Base-by-base conservation (phyloP, 1,140 invertebrate species). In the Cyphomyrmex costatus region DNA sequence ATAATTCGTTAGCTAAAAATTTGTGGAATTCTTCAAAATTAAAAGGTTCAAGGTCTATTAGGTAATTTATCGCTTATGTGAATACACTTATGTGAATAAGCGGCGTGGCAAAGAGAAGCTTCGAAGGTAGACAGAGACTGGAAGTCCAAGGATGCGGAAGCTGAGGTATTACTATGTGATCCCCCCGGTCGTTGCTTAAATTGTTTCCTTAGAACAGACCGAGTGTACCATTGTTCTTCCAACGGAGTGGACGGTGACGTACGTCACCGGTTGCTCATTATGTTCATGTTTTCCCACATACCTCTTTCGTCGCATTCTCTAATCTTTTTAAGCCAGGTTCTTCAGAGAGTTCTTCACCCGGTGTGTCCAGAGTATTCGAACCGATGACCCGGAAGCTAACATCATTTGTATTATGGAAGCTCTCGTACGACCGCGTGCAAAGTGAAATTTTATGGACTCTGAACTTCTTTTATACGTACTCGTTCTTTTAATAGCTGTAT, bases 331-430 rank as follows among this genome's bases (percentile, higher is more conserved):
- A 79, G 56, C 42, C 42, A 51, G 70, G 63, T 76, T 86, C 70
- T 78, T 78, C 83, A 65, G 65, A 78, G 74, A 90, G 65, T 70
- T 86, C 77, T 71, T 51, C 49, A 30, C 71, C 53, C 12, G 68
- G 61, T 24, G 8, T 84, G 65, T 86, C 85, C 76, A 46, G 77
- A 51, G 68, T 83, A 68, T 60, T 65, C 76, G 87, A 82, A 90
- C 87, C 87, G 88, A 91, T 84, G 90, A 91, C 90, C 89, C 88
- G 90, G 88, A 91, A 91, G 90, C 73, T 68, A 74, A 21, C 76
- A 53, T 46, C 30, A 56, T 60, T 61, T 53, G 76, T 58, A 90
- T 1, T 74, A 65, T 84, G 85, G 53, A 82, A 73, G 82, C 10
- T 70, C 79, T 61, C 70, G 68, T 63, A 51, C 58, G 80, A 63